Percentiles rank a stretch among this genome's conserved stretches.
These are phyloP conservation scores for Pseudolaguvia tuberculata DNA, from an alignment of 2,113 vertebrate species.

Conservation along the genomic window DNA sequence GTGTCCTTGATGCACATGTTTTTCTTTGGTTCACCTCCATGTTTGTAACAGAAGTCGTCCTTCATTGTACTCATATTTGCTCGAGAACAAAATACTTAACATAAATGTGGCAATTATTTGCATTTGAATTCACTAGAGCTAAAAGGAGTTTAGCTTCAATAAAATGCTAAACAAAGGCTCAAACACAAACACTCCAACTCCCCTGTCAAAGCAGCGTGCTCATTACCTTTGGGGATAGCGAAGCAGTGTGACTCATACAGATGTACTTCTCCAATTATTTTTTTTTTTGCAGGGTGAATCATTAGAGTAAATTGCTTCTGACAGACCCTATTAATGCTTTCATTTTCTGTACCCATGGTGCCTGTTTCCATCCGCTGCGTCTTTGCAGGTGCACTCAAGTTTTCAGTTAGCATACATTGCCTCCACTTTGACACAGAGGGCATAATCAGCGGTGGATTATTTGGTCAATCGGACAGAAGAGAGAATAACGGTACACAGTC, in stretches of 20 bases:
- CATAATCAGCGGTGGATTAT: constrained; percentile 1
- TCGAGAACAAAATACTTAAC: constrained; percentile 1
- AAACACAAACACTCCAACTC: constrained; percentile 24
- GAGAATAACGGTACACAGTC: constrained; percentile 14
- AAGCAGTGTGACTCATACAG: constrained; percentile 20
- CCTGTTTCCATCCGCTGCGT: constrained; percentile 22
- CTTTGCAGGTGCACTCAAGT: constrained; percentile 33
- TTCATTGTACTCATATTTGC: constrained; percentile 3
- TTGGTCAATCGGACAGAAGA: constrained; percentile 16
- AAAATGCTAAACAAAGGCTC: constrained; percentile 30
- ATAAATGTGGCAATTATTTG: constrained; percentile 14
- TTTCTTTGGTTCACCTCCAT: neutral
- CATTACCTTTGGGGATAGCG: constrained; percentile 1
- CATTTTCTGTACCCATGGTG: constrained; percentile 18
- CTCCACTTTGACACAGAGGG: constrained; percentile 1
- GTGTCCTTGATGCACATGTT: neutral
- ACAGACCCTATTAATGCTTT: constrained; percentile 42
- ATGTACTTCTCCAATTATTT: constrained; percentile 37
- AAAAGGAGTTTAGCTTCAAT: constrained; percentile 4
- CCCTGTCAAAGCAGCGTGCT: constrained; percentile 4
- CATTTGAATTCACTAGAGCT: constrained; percentile 3
- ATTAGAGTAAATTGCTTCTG: constrained; percentile 44
- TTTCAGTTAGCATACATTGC: constrained; percentile 3
- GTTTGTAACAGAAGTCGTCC: neutral
- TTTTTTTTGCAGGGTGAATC: constrained; percentile 35